A percentile compares a stretch with the other conserved stretches of the same genome.
These are phyloP conservation scores for Odontothrips loti DNA, from an alignment of 2,888 invertebrate species.

Conservation along the genomic window DNA sequence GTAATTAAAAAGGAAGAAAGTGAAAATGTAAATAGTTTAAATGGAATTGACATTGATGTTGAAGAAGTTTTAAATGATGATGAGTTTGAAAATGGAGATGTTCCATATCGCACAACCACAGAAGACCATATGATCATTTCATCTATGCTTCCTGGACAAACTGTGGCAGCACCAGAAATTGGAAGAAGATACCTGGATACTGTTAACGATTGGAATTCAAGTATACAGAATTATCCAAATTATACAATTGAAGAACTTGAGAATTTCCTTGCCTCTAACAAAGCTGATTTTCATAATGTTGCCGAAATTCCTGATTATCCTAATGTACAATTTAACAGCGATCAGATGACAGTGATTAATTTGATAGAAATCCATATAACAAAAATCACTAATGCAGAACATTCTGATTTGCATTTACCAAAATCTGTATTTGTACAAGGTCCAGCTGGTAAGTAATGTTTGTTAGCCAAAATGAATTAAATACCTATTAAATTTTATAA, in stretches of 20 bases:
- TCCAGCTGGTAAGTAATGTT: background rate
- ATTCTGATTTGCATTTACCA: background rate
- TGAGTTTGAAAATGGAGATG: background rate
- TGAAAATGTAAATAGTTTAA: background rate
- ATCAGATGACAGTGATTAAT: background rate
- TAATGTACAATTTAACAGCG: background rate
- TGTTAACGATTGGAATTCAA: background rate
- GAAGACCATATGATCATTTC: background rate
- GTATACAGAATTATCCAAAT: background rate
- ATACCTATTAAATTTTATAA: background rate
- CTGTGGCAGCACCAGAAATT: background rate
- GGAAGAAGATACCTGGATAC: background rate
- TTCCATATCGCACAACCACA: background rate
- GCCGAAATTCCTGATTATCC: background rate
- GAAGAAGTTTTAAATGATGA: background rate
- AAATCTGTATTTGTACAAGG: background rate
- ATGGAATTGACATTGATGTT: background rate
- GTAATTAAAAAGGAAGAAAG: background rate
- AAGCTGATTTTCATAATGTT: background rate
- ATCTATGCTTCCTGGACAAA: background rate
- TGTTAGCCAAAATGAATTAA: background rate
- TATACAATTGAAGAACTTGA: background rate
- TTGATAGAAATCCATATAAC: background rate
- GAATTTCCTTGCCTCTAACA: background rate
- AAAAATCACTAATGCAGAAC: background rate